These are phyloP conservation scores for Alligator mississippiensis DNA, from an alignment of 2,113 vertebrate species.

Conservation along the genomic window DNA sequence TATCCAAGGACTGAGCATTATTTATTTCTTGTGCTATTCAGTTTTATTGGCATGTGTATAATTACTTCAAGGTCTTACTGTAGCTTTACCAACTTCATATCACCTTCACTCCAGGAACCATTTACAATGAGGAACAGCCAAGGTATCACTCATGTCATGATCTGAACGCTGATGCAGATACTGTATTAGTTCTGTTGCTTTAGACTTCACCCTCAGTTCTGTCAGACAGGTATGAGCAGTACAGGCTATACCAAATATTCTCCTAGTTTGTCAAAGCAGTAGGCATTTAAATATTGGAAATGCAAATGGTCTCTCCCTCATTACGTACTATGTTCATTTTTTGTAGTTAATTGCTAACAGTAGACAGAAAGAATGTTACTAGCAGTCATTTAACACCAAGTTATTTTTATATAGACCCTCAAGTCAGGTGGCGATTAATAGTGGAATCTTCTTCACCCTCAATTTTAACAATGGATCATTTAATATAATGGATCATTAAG, in stretches of 20 bases:
- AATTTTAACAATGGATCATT: not conserved
- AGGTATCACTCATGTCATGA: not conserved
- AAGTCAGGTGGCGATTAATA: constrained; percentile 10
- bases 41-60: not conserved
- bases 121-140: not conserved
- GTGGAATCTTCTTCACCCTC: constrained; percentile 51
- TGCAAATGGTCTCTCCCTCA: not conserved
- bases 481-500: no score
- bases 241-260: not conserved
- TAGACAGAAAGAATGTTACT: not conserved
- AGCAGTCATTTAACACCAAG: not conserved
- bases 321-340: not conserved
- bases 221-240: not conserved
- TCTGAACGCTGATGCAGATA: not conserved
- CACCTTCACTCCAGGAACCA: not conserved
- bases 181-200: not conserved
- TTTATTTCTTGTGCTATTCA: not conserved
- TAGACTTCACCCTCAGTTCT: not conserved
- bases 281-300: not conserved
- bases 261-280: not conserved
- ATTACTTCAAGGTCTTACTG: not conserved
- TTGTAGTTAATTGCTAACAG: not conserved
- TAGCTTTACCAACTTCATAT: not conserved
- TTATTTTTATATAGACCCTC: not conserved
- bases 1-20: not conserved